Percentiles rank a stretch among this genome's conserved stretches.
These are phyloP conservation scores for Desmophyllum pertusum DNA, from an alignment of 92 coral and sea anemone species.

Conservation along the genomic window DNA sequence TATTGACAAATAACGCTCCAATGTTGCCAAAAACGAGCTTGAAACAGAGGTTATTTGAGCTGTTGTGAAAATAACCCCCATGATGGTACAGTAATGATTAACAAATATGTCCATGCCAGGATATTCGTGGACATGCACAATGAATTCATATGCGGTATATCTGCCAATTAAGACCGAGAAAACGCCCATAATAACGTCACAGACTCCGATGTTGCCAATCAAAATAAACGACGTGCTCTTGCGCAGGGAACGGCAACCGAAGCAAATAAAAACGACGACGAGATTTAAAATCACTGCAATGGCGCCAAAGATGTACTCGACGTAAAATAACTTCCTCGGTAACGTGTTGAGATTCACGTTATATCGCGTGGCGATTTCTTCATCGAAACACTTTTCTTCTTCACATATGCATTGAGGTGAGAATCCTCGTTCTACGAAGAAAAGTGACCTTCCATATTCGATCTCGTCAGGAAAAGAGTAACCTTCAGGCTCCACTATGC, in stretches of 20 bases:
- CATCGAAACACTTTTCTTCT: neutral
- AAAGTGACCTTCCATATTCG: slow-evolving; percentile 54
- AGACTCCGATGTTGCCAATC: slow-evolving; percentile 61
- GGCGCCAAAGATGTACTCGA: slow-evolving; percentile 59
- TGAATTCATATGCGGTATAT: slow-evolving; percentile 66
- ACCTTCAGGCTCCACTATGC: slow-evolving; percentile 5
- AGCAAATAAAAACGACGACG: slow-evolving; percentile 34
- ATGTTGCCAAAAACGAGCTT: slow-evolving; percentile 56
- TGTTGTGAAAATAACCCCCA: slow-evolving; percentile 67
- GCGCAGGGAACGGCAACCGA: slow-evolving; percentile 37
- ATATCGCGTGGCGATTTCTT: slow-evolving; percentile 41
- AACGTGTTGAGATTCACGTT: slow-evolving; percentile 35
- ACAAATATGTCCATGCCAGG: slow-evolving; percentile 52
- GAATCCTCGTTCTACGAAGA: slow-evolving; percentile 44
- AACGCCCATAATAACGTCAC: slow-evolving; percentile 66
- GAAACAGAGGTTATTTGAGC: slow-evolving; percentile 59
- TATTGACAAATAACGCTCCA: slow-evolving; percentile 63
- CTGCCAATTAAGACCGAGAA: slow-evolving; percentile 63
- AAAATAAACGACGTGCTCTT: slow-evolving; percentile 61
- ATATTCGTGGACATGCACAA: slow-evolving; percentile 41
- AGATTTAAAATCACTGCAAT: slow-evolving; percentile 43
- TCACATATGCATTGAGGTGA: slow-evolving; percentile 64
- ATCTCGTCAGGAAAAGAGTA: slow-evolving; percentile 47
- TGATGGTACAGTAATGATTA: slow-evolving; percentile 55
- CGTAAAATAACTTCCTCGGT: slow-evolving; percentile 57